These are phyloP conservation scores for Apodemia duryi DNA, from an alignment of 2,888 invertebrate species.

Conservation along the genomic window DNA sequence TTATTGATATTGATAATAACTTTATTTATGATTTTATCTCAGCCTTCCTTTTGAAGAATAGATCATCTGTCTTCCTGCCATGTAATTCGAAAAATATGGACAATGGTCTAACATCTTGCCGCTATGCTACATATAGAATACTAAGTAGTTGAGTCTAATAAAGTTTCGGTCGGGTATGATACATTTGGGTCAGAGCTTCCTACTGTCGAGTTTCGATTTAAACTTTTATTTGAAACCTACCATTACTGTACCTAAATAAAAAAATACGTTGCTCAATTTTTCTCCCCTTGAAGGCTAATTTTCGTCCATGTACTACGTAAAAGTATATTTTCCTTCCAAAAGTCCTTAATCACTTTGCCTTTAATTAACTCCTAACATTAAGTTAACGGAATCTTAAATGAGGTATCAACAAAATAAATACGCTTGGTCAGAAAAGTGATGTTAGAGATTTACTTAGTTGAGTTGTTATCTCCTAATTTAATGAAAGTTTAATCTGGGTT, in stretches of 20 bases:
- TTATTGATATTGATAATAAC: too few relatives aligned
- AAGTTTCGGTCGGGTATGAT: too few relatives aligned
- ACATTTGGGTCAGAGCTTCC: too few relatives aligned
- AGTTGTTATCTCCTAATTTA: constrained; percentile 2
- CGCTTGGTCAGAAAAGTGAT: constrained; percentile 5
- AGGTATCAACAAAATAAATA: constrained; percentile 7
- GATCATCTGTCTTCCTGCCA: too few relatives aligned
- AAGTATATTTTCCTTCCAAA: not conserved
- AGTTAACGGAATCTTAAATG: constrained; percentile 12
- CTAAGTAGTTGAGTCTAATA: too few relatives aligned
- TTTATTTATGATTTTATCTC: too few relatives aligned
- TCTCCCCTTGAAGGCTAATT: constrained; percentile 1
- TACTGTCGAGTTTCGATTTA: too few relatives aligned
- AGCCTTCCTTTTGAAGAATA: too few relatives aligned
- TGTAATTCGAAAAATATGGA: too few relatives aligned
- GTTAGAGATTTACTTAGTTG: not conserved
- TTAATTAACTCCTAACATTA: constrained; percentile 10
- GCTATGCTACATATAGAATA: too few relatives aligned
- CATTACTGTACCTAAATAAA: not conserved
- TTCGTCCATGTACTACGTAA: not conserved
- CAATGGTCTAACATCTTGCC: too few relatives aligned
- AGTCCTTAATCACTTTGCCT: constrained; percentile 3
- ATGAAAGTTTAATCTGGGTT: not conserved
- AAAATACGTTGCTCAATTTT: not conserved
- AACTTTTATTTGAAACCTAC: too few relatives aligned